These are phyloP conservation scores for Petroica traversi DNA, from an alignment of 2,113 vertebrate species.

Conservation along the genomic window DNA sequence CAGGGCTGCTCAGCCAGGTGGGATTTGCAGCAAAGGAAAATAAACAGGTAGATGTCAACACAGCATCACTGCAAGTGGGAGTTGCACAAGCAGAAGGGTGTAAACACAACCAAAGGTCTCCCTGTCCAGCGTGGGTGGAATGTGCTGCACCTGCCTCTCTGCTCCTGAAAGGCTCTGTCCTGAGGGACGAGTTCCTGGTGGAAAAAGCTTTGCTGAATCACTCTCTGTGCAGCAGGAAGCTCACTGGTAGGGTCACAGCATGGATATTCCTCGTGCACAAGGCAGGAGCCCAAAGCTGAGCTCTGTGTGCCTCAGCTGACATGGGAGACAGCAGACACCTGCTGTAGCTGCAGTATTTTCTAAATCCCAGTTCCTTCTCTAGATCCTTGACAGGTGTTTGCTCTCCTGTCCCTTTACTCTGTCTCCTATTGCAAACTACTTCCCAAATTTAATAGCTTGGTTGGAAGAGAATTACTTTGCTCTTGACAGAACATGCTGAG, in stretches of 20 bases:
- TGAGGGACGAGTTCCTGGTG: neutral
- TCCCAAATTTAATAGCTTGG: neutral
- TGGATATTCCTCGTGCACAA: neutral
- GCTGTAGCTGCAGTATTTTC: neutral
- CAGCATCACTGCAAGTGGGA: neutral
- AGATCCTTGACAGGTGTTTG: neutral
- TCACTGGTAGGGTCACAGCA: rapidly evolving
- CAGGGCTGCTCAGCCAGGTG: neutral
- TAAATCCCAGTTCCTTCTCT: neutral
- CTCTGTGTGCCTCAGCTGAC: rapidly evolving
- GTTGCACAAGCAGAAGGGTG: neutral
- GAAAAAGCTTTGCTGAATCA: neutral
- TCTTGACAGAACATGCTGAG: neutral
- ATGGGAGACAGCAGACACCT: rapidly evolving
- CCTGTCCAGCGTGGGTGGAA: neutral
- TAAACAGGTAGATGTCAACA: neutral
- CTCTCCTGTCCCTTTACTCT: neutral
- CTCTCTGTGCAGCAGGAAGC: neutral
- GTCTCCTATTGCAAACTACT: neutral
- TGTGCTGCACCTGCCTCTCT: neutral
- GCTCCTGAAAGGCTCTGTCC: neutral
- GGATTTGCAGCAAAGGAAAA: neutral
- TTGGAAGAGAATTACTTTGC: neutral
- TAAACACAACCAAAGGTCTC: neutral
- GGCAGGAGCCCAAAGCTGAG: neutral